These are phyloP conservation scores for Mythimna vitellina DNA, from an alignment of 2,888 invertebrate species.

Conservation along the genomic window DNA sequence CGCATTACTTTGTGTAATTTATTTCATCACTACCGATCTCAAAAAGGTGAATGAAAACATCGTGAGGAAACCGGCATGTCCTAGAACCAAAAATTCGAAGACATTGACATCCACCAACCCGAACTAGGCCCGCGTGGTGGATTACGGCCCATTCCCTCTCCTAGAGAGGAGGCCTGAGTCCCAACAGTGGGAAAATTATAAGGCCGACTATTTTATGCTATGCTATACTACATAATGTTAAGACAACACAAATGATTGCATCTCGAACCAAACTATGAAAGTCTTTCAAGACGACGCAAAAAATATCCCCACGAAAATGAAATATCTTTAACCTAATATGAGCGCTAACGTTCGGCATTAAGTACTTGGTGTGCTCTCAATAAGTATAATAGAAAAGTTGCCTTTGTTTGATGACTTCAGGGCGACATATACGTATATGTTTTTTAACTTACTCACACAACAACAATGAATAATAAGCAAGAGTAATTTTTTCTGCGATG, in stretches of 20 bases:
- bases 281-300: slow-evolving; percentile 30
- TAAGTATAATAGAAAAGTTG: slow-evolving; percentile 69
- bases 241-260: slow-evolving; percentile 23
- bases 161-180: too few species aligned
- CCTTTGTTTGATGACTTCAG: slow-evolving; percentile 60
- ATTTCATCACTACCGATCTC: too few species aligned
- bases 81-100: too few species aligned
- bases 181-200: too few species aligned
- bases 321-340: slow-evolving; percentile 29
- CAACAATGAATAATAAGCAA: slow-evolving; percentile 44
- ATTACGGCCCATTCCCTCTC: too few species aligned
- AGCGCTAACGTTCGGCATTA: slow-evolving; percentile 13
- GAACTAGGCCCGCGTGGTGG: too few species aligned
- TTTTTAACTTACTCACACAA: slow-evolving; percentile 59
- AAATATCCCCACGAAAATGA: slow-evolving; percentile 23
- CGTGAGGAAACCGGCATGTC: too few species aligned
- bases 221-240: not conserved
- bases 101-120: too few species aligned
- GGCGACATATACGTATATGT: slow-evolving; percentile 48
- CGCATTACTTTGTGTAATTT: too few species aligned
- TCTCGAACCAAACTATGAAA: slow-evolving; percentile 21
- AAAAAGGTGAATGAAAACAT: too few species aligned
- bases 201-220: too few species aligned
- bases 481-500: slow-evolving; percentile 22
- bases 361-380: slow-evolving; percentile 39